Evolutionary conservation across 2,113 vertebrate genomes (phyloP).

Genomic region (Chloropsis cyanopogon): DNA sequence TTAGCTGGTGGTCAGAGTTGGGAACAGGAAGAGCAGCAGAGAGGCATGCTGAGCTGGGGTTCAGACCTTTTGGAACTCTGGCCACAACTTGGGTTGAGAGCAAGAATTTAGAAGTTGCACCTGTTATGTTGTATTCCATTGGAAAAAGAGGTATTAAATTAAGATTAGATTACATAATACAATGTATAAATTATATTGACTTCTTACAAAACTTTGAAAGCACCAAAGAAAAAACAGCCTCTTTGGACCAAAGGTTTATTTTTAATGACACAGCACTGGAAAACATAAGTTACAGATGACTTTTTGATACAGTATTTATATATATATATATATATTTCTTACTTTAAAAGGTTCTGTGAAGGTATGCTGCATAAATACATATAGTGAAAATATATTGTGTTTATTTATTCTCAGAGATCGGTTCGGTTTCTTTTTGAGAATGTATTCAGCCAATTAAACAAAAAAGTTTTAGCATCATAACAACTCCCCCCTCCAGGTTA

Average conservation of each 20-base stretch:
- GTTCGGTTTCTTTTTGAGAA: background rate
- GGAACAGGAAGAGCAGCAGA: background rate
- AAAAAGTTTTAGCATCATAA: slow-evolving; percentile 57
- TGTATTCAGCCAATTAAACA: slow-evolving; percentile 58
- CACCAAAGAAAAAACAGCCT: slow-evolving; percentile 29
- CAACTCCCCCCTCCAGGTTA: background rate
- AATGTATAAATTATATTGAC: background rate
- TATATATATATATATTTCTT: slow-evolving; percentile 38
- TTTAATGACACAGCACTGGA: slow-evolving; percentile 80
- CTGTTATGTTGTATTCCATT: background rate
- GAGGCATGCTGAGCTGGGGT: background rate
- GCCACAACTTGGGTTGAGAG: background rate
- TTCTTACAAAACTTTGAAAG: background rate
- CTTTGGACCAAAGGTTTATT: slow-evolving; percentile 76
- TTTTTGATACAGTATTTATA: slow-evolving; percentile 71
- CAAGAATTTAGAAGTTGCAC: background rate
- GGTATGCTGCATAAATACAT: slow-evolving; percentile 71
- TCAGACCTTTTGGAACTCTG: background rate
- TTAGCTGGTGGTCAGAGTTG: rapidly evolving
- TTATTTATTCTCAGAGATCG: slow-evolving; percentile 49
- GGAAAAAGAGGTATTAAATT: background rate
- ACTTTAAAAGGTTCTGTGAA: slow-evolving; percentile 65
- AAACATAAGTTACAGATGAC: slow-evolving; percentile 78
- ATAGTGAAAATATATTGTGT: slow-evolving; percentile 70
- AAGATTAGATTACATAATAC: background rate